Evolutionary conservation across 2,888 invertebrate species (phyloP).

Genomic region (Thymelicus sylvestris): DNA sequence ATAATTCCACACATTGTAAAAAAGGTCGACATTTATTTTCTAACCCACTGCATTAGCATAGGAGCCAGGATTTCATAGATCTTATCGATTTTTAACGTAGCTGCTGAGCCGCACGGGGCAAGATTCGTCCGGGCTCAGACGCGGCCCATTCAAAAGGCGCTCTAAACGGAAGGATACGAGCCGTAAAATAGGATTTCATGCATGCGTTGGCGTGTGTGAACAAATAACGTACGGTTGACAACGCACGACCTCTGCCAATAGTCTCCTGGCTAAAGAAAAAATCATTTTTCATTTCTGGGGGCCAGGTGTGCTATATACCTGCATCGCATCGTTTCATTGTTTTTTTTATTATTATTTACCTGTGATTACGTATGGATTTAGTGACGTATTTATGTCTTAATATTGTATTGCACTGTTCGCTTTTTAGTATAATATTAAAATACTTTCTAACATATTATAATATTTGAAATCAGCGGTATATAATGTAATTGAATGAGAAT

Average conservation of each 20-base stretch:
- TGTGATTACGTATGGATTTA: no score
- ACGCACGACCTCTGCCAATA: conserved; percentile 77
- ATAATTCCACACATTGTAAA: not conserved
- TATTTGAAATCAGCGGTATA: no score
- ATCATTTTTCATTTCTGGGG: conserved; percentile 51
- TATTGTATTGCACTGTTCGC: no score
- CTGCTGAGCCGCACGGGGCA: conserved; percentile 59
- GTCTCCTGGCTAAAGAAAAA: conserved; percentile 59
- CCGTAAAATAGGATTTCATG: conserved; percentile 84
- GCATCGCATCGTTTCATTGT: not conserved
- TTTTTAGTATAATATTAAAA: no score
- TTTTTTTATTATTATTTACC: no score
- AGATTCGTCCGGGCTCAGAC: conserved; percentile 72
- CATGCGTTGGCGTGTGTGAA: conserved; percentile 81
- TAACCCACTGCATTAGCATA: conserved; percentile 21
- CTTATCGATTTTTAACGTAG: conserved; percentile 49
- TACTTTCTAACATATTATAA: no score
- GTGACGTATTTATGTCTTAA: no score
- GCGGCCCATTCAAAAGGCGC: conserved; percentile 78
- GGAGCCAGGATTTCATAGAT: conserved; percentile 33
- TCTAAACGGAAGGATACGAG: conserved; percentile 79
- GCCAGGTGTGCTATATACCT: conserved; percentile 22
- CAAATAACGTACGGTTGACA: conserved; percentile 80
- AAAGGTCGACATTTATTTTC: conserved; percentile 16
- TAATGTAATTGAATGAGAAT: no score